phyloP scores from a whole-genome alignment of 2,888 invertebrate species.

The Scaptomyza caliginosa region DNA sequence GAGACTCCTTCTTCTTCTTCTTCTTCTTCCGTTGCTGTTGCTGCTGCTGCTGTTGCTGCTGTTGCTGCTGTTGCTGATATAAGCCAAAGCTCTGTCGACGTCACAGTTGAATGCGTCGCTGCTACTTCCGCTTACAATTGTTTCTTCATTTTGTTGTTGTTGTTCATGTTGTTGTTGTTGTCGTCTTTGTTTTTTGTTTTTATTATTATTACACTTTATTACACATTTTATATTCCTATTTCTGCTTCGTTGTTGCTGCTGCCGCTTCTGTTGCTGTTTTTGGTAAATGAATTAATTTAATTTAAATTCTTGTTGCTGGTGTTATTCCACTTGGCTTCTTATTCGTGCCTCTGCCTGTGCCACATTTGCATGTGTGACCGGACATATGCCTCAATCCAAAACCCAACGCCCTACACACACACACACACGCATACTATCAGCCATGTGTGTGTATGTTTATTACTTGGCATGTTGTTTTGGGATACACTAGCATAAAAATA shows the following conservation, averaged over 20 bases:
- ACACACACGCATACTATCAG: background rate
- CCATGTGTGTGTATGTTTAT: constrained; percentile 11
- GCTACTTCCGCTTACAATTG: constrained; percentile 70
- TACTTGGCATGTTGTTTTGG: constrained; percentile 61
- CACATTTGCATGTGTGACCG: constrained; percentile 53
- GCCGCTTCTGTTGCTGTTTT: constrained; percentile 45
- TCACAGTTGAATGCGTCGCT: constrained; percentile 75
- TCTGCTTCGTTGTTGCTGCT: constrained; percentile 42
- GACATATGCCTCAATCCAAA: constrained; percentile 16
- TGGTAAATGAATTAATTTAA: constrained; percentile 75
- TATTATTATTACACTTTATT: constrained; percentile 63
- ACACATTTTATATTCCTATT: constrained; percentile 68
- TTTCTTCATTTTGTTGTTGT: constrained; percentile 17
- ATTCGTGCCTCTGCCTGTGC: constrained; percentile 27
- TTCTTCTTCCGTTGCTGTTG: background rate
- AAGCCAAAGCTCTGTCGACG: constrained; percentile 65
- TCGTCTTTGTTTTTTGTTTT: constrained; percentile 2
- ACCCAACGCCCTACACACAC: background rate
- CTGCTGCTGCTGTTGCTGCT: background rate
- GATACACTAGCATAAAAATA: constrained; percentile 52
- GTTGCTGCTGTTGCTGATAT: constrained; percentile 42
- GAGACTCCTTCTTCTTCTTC: constrained; percentile 43
- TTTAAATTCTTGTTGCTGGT: constrained; percentile 40
- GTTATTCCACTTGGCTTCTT: constrained; percentile 23
- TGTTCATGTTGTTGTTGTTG: too few species aligned